Evolutionary conservation across 1,140 invertebrate genomes (phyloP), one percentile per base, ranked within the genome.

Genomic region (Pseudomyrmex flavicornis): DNA sequence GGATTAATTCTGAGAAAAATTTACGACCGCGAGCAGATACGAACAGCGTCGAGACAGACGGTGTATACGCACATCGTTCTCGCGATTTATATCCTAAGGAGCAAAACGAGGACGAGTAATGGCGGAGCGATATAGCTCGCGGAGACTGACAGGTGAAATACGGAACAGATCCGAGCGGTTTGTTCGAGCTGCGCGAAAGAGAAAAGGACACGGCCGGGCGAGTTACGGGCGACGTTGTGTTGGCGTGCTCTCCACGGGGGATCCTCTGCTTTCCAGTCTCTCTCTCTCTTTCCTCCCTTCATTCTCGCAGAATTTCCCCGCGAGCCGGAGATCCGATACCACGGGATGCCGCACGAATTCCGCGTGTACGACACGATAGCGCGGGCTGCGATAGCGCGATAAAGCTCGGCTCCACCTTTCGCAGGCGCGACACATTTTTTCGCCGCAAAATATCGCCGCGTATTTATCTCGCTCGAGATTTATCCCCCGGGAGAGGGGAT

Each of bases 401-500:
- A 63, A 54, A 76, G 48, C 59, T 59, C 46, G 22, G 22, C 13
- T 22, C 15, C 8, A 9, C 26, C 59, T 52, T 62, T 63, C 22
- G 46, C 46, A 46, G 12, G 56, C 68, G 73, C 56, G 58, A 84
- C 74, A 72, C 58, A 80, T 83, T 87, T 87, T 84, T 87, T 65
- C 50, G 35, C 15, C 2, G 22, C 85, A 59, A 88, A 80, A 77
- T 84, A 84, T 84, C 73, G 59, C 73, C 44, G 62, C 17, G 46
- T 59, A 84, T 88, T 88, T 84, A 84, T 88, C 65, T 59, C 73
- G 72, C 50, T 35, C 17, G 82, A 70, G 82, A 87, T 87, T 84
- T 84, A 84, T 86, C 58, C 69, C 26, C 69, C 26, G 26, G 65
- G 22, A 66, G 46, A n/a, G 65, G 61, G 50, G 20, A 73, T 62